Base-by-base conservation (phyloP, 2,797 vertebrate genomes). In the Huso huso region DNA sequence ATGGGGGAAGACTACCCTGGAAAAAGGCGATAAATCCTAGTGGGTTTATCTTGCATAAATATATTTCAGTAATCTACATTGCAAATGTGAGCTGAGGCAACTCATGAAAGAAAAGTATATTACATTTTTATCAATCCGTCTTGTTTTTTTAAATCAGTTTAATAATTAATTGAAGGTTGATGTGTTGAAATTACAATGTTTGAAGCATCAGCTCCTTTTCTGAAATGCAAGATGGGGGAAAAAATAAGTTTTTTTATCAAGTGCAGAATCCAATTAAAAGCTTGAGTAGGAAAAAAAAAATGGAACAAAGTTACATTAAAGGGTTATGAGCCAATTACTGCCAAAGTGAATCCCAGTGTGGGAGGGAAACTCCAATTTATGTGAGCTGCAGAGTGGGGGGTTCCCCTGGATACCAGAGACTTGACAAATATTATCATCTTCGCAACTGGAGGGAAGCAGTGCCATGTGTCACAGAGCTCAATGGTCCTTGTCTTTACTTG, bases 81-180 rank as follows among this genome's bases (percentile, higher is more conserved):
- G 23, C 23, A 37, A 37, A 37, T 37, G 23, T 37, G 23, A 37
- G 23, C 2, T 37, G 23, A 37, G 23, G 23, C 23, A 37, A 37
- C 0, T 37, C 4, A 37, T 37, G 23, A 37, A 37, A 37, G 23
- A 37, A 37, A 37, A 37, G 23, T 37, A 37, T 37, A 37, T 37
- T 37, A 37, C 4, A 37, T 37, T 37, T 37, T 37, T 37, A 37
- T 37, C 23, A 37, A 37, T 37, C 23, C 23, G 23, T 1, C 49
- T 51, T 77, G 76, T 81, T 70, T 12, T 2, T 80, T 83, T 83
- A 83, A 81, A 78, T 71, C 72, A 76, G 74, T 81, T 83, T 85
- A 88, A 89, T 89, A 88, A 86, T 88, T 83, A 82, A 87, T 81
- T 58, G 76, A 79, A 83, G 83, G 80, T 73, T 77, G 81, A 74